These are phyloP conservation scores for Leuciscus waleckii DNA, from an alignment of 2,797 vertebrate species.

Conservation along the genomic window DNA sequence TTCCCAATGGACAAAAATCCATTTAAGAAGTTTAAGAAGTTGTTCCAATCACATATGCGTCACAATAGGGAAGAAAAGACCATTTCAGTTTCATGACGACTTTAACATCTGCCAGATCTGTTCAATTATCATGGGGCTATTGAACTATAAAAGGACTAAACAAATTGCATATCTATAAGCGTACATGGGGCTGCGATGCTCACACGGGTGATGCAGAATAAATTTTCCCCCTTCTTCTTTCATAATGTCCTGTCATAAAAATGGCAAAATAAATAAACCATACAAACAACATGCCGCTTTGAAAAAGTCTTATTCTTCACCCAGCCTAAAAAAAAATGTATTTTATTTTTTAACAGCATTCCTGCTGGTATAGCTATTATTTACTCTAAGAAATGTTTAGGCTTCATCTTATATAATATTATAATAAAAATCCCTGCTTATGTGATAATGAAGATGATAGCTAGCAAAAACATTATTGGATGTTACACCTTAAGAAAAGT, in stretches of 20 bases:
- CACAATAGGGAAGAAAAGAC: background rate
- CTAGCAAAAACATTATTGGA: constrained; percentile 48
- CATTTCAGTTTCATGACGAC: background rate
- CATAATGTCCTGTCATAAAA: background rate
- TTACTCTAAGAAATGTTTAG: background rate
- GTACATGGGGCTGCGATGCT: background rate
- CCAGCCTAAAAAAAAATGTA: background rate
- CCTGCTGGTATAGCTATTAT: background rate
- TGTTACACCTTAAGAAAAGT: background rate
- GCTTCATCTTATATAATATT: constrained; percentile 40
- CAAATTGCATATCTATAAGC: background rate
- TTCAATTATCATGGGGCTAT: background rate
- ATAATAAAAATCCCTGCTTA: constrained; percentile 26
- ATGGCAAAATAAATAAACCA: background rate
- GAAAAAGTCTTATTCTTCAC: background rate
- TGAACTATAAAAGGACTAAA: background rate
- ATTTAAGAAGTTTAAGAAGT: background rate
- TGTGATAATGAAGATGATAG: constrained; percentile 38
- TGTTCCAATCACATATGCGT: background rate
- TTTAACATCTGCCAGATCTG: background rate
- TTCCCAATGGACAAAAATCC: background rate
- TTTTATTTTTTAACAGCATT: background rate
- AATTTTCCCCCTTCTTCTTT: background rate
- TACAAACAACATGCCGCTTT: background rate
- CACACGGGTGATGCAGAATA: too few relatives aligned